Evolutionary conservation across 2,888 invertebrate genomes (phyloP), one percentile per base, ranked within the genome.

Genomic region (Dorcus hopei): DNA sequence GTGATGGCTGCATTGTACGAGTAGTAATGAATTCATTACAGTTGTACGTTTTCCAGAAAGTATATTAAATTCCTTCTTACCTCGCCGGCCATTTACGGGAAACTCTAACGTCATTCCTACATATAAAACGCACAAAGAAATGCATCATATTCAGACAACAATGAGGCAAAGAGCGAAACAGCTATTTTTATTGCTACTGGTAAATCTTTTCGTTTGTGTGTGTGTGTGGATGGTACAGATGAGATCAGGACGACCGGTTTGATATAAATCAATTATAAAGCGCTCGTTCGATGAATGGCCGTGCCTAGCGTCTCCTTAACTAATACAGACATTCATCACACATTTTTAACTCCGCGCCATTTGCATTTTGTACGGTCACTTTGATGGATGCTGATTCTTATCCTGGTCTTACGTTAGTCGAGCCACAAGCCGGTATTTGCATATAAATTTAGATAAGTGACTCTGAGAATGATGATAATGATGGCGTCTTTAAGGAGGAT

Each of bases 291-390:
- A 45, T 45, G 45, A 45, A 45, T 45, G 45, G 45, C 45, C 45
- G 23, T 45, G 16, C 19, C 45, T 45, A 45, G 19, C 19, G 16
- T 45, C 14, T n/a, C 19, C 14, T 45, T 23, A 45, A 16, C 45
- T 45, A 45, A 45, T 45, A 45, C 45, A 45, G 45, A 45, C 45
- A 45, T 45, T 45, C 23, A 45, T 45, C 45, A 45, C 9, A 23
- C n/a, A 45, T 45, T 45, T 45, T 45, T 45, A 45, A 45, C 16
- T 9, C 9, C 9, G 2, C 23, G 19, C 19, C 45, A 45, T 45
- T 45, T 45, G 45, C 45, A 45, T 45, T 45, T 19, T 23, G 45
- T 11, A 19, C 19, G 16, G 45, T 16, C 14, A 42, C 14, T 45
- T 19, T 23, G 45, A 45, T 45, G 9, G 16, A 45, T 45, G 45